phyloP scores from a whole-genome alignment of 2,888 invertebrate genomes.

The Xylota sylvarum region DNA sequence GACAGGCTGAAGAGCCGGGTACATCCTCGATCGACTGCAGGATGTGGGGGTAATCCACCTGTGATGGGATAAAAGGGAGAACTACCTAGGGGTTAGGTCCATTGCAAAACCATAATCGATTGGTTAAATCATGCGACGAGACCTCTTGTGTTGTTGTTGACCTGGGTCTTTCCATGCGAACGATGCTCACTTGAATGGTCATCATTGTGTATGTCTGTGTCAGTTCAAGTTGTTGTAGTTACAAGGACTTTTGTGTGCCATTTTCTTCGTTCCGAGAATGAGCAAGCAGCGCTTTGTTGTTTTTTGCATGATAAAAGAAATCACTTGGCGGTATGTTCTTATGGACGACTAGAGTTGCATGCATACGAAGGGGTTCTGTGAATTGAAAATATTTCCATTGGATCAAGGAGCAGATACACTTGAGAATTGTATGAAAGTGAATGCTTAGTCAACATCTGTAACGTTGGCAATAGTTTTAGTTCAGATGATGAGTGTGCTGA shows the following conservation, averaged over 20 bases:
- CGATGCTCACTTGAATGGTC: slow-evolving; percentile 65
- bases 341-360: slow-evolving; percentile 9
- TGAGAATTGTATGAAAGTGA: neutral
- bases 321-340: slow-evolving; percentile 17
- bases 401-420: slow-evolving; percentile 10
- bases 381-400: slow-evolving; percentile 18
- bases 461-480: no score
- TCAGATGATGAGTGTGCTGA: no score
- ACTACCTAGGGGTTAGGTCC: neutral
- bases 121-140: slow-evolving; percentile 64
- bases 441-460: neutral
- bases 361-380: neutral
- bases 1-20: slow-evolving; percentile 36
- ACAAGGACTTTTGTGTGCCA: slow-evolving; percentile 60
- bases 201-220: slow-evolving; percentile 45
- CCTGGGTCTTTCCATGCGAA: slow-evolving; percentile 45
- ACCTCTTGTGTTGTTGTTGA: slow-evolving; percentile 50
- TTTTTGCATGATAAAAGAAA: slow-evolving; percentile 17
- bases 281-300: slow-evolving; percentile 35
- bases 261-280: slow-evolving; percentile 41
- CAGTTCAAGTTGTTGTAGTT: slow-evolving; percentile 58
- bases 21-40: neutral
- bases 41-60: slow-evolving; percentile 5
- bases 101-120: slow-evolving; percentile 66
- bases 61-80: neutral